Evolutionary conservation across 2,888 invertebrate species (phyloP).

Genomic region (Scaptodrosophila latifasciaeformis): DNA sequence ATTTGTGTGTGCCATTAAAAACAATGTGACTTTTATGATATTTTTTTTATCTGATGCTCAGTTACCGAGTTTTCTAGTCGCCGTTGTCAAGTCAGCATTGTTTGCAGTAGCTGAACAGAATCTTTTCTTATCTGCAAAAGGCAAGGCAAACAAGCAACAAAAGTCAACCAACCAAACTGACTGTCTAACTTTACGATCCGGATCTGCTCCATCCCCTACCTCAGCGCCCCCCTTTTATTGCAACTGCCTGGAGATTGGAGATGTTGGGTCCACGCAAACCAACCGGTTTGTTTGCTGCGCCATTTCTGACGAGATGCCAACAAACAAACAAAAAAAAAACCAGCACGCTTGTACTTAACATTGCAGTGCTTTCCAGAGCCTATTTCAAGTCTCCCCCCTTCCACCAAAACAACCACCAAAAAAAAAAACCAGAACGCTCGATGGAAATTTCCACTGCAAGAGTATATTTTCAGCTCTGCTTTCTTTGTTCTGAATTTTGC

Average conservation of each 20-base stretch:
- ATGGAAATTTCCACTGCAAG: background rate
- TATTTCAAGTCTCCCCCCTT: too few relatives aligned
- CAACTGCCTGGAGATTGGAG: slow-evolving; percentile 1
- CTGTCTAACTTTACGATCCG: too few relatives aligned
- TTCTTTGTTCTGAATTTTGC: too few relatives aligned
- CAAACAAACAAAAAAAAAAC: slow-evolving; percentile 56
- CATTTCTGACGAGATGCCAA: slow-evolving; percentile 1
- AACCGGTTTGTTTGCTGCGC: slow-evolving; percentile 23
- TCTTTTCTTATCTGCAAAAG: too few relatives aligned
- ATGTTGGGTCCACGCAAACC: too few relatives aligned
- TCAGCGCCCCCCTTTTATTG: background rate
- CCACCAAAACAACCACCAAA: too few relatives aligned
- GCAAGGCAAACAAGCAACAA: too few relatives aligned
- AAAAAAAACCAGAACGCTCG: background rate
- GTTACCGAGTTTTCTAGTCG: slow-evolving; percentile 24
- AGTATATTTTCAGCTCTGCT: background rate
- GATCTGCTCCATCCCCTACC: too few relatives aligned
- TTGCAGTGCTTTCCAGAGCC: too few relatives aligned
- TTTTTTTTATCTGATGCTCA: slow-evolving; percentile 24
- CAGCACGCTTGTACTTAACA: slow-evolving; percentile 53
- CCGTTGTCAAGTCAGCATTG: slow-evolving; percentile 26
- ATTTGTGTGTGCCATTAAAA: slow-evolving; percentile 10
- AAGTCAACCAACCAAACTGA: too few relatives aligned
- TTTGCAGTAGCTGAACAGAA: slow-evolving; percentile 28
- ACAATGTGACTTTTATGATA: slow-evolving; percentile 26